These are phyloP conservation scores for Drosophila neocordata DNA, from an alignment of 1,140 invertebrate genomes.

Conservation along the genomic window DNA sequence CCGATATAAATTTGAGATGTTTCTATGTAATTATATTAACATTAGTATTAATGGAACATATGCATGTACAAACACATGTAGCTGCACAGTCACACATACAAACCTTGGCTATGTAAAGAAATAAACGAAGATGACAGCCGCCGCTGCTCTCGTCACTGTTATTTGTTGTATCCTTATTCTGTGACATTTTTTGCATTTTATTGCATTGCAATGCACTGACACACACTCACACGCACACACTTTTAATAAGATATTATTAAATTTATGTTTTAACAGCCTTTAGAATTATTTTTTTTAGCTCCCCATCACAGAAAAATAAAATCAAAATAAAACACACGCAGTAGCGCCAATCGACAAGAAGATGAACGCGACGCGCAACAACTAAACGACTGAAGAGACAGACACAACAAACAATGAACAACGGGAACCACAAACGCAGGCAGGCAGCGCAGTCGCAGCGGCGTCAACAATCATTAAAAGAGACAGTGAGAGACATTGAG, in stretches of 20 bases:
- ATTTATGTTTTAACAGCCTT: neutral
- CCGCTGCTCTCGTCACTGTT: slow-evolving; percentile 6
- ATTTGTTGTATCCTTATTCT: slow-evolving; percentile 46
- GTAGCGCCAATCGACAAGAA: slow-evolving; percentile 17
- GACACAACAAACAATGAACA: slow-evolving; percentile 51
- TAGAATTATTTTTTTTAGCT: slow-evolving; percentile 22
- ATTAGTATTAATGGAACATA: slow-evolving; percentile 13
- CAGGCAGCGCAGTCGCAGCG: slow-evolving; percentile 35
- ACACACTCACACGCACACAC: slow-evolving; percentile 21
- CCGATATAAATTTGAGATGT: too few relatives aligned
- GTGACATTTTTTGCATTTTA: slow-evolving; percentile 54
- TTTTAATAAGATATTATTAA: slow-evolving; percentile 24
- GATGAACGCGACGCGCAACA: slow-evolving; percentile 41
- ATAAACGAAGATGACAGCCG: slow-evolving; percentile 61
- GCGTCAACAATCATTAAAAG: slow-evolving; percentile 25
- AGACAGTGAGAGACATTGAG: slow-evolving; percentile 29
- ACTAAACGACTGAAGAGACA: slow-evolving; percentile 28
- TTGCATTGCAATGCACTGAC: slow-evolving; percentile 15
- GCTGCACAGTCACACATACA: slow-evolving; percentile 27
- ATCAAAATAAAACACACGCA: slow-evolving; percentile 30
- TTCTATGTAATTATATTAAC: too few relatives aligned
- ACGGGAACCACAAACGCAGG: slow-evolving; percentile 11
- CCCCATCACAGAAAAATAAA: slow-evolving; percentile 32
- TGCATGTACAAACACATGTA: neutral
- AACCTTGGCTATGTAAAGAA: slow-evolving; percentile 63